phyloP scores from a whole-genome alignment of 2,113 vertebrate genomes.

The Psephotus haematonotus region DNA sequence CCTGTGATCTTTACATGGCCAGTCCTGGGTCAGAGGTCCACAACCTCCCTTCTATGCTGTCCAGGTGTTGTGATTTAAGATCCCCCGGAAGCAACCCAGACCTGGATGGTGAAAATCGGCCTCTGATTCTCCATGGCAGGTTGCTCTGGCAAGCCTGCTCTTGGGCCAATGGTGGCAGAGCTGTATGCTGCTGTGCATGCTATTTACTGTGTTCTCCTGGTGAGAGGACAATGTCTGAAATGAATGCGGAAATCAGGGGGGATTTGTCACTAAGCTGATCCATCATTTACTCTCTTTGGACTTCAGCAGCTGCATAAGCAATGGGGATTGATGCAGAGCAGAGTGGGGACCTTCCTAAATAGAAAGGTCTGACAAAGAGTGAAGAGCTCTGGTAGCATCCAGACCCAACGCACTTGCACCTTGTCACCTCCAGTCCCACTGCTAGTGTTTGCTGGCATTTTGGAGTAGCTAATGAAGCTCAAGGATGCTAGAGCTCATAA shows the following conservation, averaged over 20 bases:
- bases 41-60: neutral
- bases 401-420: accelerated
- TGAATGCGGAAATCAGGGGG: neutral
- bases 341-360: neutral
- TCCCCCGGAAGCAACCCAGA: neutral
- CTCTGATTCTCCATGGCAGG: neutral
- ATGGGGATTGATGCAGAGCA: neutral
- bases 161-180: neutral
- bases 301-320: neutral
- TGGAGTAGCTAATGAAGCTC: neutral
- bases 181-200: accelerated
- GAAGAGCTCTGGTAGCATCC: neutral
- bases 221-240: neutral
- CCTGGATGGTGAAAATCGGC: neutral
- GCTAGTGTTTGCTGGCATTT: neutral
- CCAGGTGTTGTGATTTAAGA: neutral
- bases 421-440: neutral
- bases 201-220: neutral
- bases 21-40: neutral
- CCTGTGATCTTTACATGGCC: neutral
- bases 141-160: neutral
- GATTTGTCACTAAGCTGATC: neutral
- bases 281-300: neutral
- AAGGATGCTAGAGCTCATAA: neutral
- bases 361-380: neutral